Conservation (phyloP, 2,797 vertebrate species). For the Synanceia verrucosa region DNA sequence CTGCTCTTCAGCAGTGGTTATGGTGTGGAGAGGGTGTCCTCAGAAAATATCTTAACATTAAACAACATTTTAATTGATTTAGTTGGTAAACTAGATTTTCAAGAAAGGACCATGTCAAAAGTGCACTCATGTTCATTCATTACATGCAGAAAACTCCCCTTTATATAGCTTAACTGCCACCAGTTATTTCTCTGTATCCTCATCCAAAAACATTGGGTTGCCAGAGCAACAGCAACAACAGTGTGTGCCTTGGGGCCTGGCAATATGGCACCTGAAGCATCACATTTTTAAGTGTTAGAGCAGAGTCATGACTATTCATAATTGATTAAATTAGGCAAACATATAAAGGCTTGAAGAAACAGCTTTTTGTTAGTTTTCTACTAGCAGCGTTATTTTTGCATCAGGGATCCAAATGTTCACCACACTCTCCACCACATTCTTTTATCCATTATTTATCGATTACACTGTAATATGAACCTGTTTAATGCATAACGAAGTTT, state of each 20-base stretch:
- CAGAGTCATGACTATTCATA: background rate
- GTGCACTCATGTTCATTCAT: background rate
- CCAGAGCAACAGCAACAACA: conserved; percentile 18
- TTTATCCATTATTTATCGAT: background rate
- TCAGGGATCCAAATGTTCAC: background rate
- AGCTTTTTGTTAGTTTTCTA: background rate
- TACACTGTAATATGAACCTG: background rate
- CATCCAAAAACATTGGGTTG: conserved; percentile 4
- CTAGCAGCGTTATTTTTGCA: background rate
- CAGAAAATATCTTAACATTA: conserved; percentile 9
- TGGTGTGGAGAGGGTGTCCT: conserved; percentile 27
- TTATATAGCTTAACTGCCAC: background rate
- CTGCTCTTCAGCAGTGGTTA: conserved; percentile 27
- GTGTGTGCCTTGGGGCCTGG: background rate
- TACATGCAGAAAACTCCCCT: background rate
- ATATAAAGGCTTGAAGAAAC: background rate
- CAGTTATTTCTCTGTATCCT: background rate
- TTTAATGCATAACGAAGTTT: background rate
- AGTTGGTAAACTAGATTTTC: background rate
- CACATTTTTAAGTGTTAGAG: conserved; percentile 3
- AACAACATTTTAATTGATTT: background rate
- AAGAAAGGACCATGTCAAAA: too few relatives aligned
- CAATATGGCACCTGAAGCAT: background rate
- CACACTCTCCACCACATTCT: background rate
- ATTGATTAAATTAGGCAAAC: background rate